Conservation (phyloP, 2,888 invertebrate genomes). For the Dolomedes plantarius region DNA sequence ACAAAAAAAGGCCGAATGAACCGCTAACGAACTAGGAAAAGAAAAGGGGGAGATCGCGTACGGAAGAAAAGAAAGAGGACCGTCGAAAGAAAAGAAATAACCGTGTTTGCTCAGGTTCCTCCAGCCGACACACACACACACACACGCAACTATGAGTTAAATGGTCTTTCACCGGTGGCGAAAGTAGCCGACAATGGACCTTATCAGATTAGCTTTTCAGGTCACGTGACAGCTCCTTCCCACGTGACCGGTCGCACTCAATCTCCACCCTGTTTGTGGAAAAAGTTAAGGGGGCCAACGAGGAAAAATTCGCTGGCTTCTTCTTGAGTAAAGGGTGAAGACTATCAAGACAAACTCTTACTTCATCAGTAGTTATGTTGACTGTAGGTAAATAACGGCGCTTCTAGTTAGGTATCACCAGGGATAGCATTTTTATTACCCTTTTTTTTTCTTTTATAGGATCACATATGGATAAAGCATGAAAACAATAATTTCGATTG, state of each 20-base stretch:
- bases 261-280: constrained; percentile 70
- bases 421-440: neutral
- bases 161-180: constrained; percentile 50
- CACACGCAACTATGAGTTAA: constrained; percentile 58
- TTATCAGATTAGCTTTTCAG: constrained; percentile 27
- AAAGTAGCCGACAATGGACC: constrained; percentile 10
- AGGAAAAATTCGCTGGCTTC: constrained; percentile 41
- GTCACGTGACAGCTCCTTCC: constrained; percentile 50
- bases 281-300: constrained; percentile 56
- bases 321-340: constrained; percentile 23
- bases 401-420: neutral
- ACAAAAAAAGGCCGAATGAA: constrained; percentile 36
- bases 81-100: constrained; percentile 41
- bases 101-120: constrained; percentile 49
- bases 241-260: constrained; percentile 68
- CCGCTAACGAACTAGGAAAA: constrained; percentile 56
- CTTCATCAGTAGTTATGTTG: constrained; percentile 43
- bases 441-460: too few species aligned
- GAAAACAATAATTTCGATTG: too few species aligned
- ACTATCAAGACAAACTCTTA: constrained; percentile 52
- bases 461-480: too few species aligned
- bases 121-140: constrained; percentile 22
- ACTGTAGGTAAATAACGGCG: constrained; percentile 37
- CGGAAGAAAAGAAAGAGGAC: neutral
- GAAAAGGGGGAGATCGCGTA: constrained; percentile 8